phyloP scores from a whole-genome alignment of 2,113 vertebrate species.

The Trinectes maculatus region DNA sequence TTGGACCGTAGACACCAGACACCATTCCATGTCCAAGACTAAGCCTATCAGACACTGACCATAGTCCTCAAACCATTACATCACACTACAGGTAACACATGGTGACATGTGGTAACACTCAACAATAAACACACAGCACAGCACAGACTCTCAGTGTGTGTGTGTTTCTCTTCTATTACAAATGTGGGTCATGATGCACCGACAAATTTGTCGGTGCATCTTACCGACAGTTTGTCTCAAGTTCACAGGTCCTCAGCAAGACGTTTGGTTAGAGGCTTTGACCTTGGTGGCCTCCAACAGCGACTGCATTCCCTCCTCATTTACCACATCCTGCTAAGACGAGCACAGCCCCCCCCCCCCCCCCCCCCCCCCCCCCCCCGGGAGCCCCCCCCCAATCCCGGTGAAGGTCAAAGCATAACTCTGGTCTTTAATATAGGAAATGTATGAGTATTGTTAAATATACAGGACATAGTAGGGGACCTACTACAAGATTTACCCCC shows the following conservation, averaged over 20 bases:
- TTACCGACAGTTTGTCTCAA: not conserved
- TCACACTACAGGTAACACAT: no score
- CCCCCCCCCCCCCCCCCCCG: not conserved
- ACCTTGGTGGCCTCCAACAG: no score
- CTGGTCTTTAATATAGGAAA: no score
- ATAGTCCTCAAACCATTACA: slow-evolving; percentile 23
- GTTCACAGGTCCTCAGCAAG: slow-evolving; percentile 34
- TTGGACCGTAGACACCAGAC: no score
- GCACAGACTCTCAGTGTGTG: not conserved
- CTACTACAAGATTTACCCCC: no score
- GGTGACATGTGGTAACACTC: slow-evolving; percentile 3
- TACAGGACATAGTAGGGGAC: no score
- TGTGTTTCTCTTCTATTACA: slow-evolving; percentile 1
- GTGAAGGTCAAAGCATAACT: slow-evolving; percentile 35
- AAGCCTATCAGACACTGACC: slow-evolving; percentile 12
- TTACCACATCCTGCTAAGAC: slow-evolving; percentile 34
- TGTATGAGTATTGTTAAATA: no score
- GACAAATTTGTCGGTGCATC: slow-evolving; percentile 24
- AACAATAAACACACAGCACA: not conserved
- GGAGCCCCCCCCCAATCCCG: not conserved
- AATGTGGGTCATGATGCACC: slow-evolving; percentile 15
- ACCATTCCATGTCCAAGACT: no score
- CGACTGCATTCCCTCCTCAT: slow-evolving; percentile 40
- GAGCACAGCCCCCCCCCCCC: not conserved
- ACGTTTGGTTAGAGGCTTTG: slow-evolving; percentile 21